A percentile compares a stretch with the other conserved stretches of the same genome.
Evolutionary conservation across 2,888 invertebrate genomes (phyloP).

Genomic region (Cerastis rubricosa): DNA sequence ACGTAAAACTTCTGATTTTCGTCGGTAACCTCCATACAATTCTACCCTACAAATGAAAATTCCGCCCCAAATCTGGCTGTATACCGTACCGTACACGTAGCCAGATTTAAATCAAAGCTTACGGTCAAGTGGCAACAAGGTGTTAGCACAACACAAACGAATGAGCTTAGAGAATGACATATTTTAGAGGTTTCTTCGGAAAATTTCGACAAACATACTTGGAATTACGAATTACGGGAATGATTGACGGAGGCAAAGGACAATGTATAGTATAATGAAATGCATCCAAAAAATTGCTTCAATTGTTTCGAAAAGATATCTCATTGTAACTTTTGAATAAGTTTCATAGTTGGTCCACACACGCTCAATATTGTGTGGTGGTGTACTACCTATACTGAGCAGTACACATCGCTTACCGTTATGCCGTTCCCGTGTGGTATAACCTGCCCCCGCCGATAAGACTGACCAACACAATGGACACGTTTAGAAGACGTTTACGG

Average conservation of each 20-base stretch:
- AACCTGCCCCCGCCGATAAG: too few species aligned
- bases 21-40: slow-evolving; percentile 3
- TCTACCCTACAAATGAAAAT: slow-evolving; percentile 17
- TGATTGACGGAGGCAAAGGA: neutral
- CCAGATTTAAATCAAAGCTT: slow-evolving; percentile 43
- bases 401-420: too few species aligned
- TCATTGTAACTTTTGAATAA: neutral
- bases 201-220: neutral
- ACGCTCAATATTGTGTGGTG: neutral
- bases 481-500: too few species aligned
- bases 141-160: slow-evolving; percentile 31
- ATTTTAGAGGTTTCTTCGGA: neutral
- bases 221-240: too few species aligned
- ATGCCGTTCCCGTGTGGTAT: too few species aligned
- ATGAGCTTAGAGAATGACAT: slow-evolving; percentile 1
- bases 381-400: too few species aligned
- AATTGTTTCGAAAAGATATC: neutral
- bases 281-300: neutral
- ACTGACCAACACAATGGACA: too few species aligned
- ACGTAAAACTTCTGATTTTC: neutral
- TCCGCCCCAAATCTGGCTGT: too few species aligned
- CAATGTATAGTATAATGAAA: rapidly evolving
- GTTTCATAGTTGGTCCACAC: neutral
- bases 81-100: neutral
- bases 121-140: slow-evolving; percentile 16